phyloP scores from a whole-genome alignment of 2,888 invertebrate genomes.

The Blastobasis lacticolella region DNA sequence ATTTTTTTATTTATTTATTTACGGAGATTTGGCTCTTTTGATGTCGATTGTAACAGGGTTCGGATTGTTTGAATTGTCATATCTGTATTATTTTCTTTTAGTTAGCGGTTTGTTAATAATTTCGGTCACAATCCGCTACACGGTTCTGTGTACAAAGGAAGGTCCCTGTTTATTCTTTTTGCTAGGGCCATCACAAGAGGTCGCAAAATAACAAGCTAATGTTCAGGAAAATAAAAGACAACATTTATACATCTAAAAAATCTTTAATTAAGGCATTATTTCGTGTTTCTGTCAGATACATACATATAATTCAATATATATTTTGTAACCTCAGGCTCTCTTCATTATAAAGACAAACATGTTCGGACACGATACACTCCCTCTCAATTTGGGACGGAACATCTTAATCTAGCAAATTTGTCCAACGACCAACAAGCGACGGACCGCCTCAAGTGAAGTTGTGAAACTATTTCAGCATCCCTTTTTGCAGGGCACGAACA shows the following conservation, averaged over 20 bases:
- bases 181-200: too few relatives aligned
- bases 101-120: constrained; percentile 29
- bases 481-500: constrained; percentile 35
- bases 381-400: too few relatives aligned
- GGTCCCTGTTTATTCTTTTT: too few relatives aligned
- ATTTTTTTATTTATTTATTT: constrained; percentile 66
- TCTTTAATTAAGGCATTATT: constrained; percentile 3
- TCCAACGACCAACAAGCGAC: not conserved
- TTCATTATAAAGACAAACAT: too few relatives aligned
- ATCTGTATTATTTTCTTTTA: constrained; percentile 33
- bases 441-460: constrained; percentile 16
- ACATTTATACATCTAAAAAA: constrained; percentile 1
- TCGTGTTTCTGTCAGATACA: not conserved
- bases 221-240: constrained; percentile 2
- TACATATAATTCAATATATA: too few relatives aligned
- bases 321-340: too few relatives aligned
- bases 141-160: not conserved
- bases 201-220: constrained; percentile 1
- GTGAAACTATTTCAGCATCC: constrained; percentile 32
- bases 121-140: constrained; percentile 5
- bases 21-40: constrained; percentile 64
- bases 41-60: constrained; percentile 56
- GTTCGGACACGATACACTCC: too few relatives aligned
- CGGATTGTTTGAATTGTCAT: constrained; percentile 46
- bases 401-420: too few relatives aligned